Base-by-base conservation (phyloP, 2,797 vertebrate genomes). In the Brachyrhaphis roseni region DNA sequence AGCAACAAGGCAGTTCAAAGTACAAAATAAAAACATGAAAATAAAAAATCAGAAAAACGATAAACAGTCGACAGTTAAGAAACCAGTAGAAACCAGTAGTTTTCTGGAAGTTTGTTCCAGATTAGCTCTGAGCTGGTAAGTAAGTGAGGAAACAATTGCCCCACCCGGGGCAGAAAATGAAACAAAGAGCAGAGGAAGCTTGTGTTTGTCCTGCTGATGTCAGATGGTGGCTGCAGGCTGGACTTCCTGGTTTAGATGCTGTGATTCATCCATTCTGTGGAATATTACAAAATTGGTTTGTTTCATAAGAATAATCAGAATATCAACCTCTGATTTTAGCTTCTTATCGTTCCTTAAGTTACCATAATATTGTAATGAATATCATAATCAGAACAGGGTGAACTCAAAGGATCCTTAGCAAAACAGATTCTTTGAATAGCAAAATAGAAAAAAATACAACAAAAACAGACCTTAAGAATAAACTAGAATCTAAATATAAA, bases 171-270 rank as follows among this genome's bases (percentile, higher is more conserved):
- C 72, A 87, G 78, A 90, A 86, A 87, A 80, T 51, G 59, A 82
- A 89, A 88, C 82, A 90, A 87, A 84, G 76, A 90, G 78, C 74
- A 59, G 73, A 74, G 46, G 75, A 72, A 74, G 80, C 78, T 90
- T 28, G n/a, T 78, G 62, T 87, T 88, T 87, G 82, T 87, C 45
- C 77, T 78, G 71, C 68, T 80, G 72, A 85, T 82, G 81, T 76
- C 89, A 23, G 84, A 84, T 0, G 41, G 34, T 28, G 77, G 72
- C 78, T 75, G 59, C 7, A 1, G 49, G 81, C 73, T 82, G 80
- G 36, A 83, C 78, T 55, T 51, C n/a, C 70, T 77, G 53, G 57
- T 85, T 83, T 83, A 74, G 68, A 87, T 68, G 53, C 79, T 20
- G 57, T 77, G 64, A 80, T 41, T 51, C 70, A 55, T 41, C 10